These are phyloP conservation scores for Gnathonemus echidnorhynchus DNA, from an alignment of 2,113 vertebrate species.

Conservation along the genomic window DNA sequence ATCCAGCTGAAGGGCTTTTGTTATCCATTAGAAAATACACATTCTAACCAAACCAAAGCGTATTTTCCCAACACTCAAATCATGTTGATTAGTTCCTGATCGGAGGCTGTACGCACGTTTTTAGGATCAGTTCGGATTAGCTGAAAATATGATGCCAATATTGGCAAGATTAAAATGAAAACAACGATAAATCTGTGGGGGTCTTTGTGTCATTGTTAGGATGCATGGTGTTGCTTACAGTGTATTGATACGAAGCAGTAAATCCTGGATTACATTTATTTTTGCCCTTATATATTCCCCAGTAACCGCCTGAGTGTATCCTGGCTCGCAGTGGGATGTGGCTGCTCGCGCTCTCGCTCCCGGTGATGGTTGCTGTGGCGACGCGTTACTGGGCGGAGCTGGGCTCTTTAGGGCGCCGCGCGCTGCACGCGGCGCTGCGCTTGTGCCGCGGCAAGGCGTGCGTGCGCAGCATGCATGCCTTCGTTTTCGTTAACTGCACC, in stretches of 20 bases:
- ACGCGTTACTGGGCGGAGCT: conserved; percentile 21
- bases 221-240: neutral
- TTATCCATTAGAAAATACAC: neutral
- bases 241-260: neutral
- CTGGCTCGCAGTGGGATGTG: conserved; percentile 37
- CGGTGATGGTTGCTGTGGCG: conserved; percentile 30
- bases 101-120: neutral
- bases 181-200: neutral
- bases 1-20: neutral
- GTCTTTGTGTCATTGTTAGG: neutral
- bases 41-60: neutral
- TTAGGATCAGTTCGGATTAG: neutral
- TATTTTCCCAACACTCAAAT: neutral
- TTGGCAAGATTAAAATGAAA: neutral
- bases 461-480: conserved; percentile 43
- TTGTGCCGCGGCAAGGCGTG: conserved; percentile 27
- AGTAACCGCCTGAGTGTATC: neutral
- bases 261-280: neutral
- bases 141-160: neutral
- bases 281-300: neutral
- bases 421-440: conserved; percentile 24
- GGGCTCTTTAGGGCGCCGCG: conserved; percentile 21
- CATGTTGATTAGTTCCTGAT: neutral
- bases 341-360: conserved; percentile 32
- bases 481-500: conserved; percentile 54